A percentile compares a stretch with the other conserved stretches of the same genome.
phyloP scores from a whole-genome alignment of 2,888 invertebrate genomes.

The Ormyrus rosae region DNA sequence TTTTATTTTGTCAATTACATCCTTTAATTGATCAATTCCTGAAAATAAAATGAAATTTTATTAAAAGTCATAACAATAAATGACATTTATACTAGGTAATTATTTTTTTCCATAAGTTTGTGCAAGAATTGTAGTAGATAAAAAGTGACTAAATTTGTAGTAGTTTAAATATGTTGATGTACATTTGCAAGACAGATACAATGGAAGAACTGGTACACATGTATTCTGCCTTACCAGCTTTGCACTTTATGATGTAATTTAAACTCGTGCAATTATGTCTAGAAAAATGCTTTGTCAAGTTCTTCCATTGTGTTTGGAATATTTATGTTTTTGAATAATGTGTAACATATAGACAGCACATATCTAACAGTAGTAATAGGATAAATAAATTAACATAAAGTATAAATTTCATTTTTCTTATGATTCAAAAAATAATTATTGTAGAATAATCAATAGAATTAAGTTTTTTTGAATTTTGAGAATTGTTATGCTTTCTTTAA shows the following conservation, averaged over 20 bases:
- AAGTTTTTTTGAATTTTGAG: neutral
- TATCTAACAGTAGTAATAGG: neutral
- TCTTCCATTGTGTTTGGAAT: no score
- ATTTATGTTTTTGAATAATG: no score
- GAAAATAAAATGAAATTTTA: conserved; percentile 60
- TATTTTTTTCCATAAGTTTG: neutral
- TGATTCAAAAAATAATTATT: neutral
- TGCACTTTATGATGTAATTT: neutral
- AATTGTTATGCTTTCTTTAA: neutral
- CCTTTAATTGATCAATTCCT: conserved; percentile 93
- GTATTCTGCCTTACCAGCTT: neutral
- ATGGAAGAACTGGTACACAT: neutral
- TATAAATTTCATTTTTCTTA: neutral
- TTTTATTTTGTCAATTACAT: conserved; percentile 87
- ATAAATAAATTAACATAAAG: neutral
- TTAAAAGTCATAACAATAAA: neutral
- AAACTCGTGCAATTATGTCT: neutral
- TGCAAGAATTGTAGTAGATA: no score
- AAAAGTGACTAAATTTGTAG: neutral
- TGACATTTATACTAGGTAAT: neutral
- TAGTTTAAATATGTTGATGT: neutral
- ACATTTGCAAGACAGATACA: neutral
- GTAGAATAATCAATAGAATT: neutral
- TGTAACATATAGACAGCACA: neutral
- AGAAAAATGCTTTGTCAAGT: no score